These are phyloP conservation scores for Diarsia brunnea DNA, from an alignment of 2,888 invertebrate genomes.

Conservation along the genomic window DNA sequence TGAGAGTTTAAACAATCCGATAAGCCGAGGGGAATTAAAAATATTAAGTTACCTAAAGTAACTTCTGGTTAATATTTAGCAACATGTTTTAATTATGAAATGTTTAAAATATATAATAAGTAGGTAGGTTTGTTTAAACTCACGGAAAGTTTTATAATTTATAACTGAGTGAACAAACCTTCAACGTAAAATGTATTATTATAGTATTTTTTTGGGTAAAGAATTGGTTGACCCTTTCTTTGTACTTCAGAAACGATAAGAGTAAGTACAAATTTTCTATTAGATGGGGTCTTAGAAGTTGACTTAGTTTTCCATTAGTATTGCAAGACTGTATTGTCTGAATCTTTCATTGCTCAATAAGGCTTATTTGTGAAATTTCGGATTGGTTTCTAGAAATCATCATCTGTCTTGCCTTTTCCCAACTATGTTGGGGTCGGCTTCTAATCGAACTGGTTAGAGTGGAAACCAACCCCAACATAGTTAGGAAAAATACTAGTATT, in stretches of 20 bases:
- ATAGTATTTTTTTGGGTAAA: background rate
- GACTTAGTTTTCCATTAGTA: background rate
- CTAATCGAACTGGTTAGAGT: too few relatives aligned
- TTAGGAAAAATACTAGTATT: too few relatives aligned
- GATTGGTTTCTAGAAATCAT: background rate
- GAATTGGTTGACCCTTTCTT: background rate
- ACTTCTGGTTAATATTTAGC: constrained; percentile 46
- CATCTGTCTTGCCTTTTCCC: too few relatives aligned
- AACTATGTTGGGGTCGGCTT: too few relatives aligned
- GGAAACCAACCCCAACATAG: too few relatives aligned
- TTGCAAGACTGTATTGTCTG: background rate
- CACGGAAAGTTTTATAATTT: constrained; percentile 15
- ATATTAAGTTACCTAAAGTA: constrained; percentile 53
- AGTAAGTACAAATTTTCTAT: background rate
- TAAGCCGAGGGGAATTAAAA: constrained; percentile 63
- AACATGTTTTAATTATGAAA: constrained; percentile 60
- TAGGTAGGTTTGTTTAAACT: background rate
- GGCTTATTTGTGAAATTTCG: background rate
- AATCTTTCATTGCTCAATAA: background rate
- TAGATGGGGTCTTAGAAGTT: background rate
- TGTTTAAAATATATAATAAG: constrained; percentile 1
- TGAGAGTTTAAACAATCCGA: constrained; percentile 59
- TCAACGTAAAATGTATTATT: background rate
- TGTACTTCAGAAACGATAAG: background rate
- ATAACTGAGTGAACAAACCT: background rate